These are phyloP conservation scores for Hyposoter didymator DNA, from an alignment of 2,888 invertebrate species.

Conservation along the genomic window DNA sequence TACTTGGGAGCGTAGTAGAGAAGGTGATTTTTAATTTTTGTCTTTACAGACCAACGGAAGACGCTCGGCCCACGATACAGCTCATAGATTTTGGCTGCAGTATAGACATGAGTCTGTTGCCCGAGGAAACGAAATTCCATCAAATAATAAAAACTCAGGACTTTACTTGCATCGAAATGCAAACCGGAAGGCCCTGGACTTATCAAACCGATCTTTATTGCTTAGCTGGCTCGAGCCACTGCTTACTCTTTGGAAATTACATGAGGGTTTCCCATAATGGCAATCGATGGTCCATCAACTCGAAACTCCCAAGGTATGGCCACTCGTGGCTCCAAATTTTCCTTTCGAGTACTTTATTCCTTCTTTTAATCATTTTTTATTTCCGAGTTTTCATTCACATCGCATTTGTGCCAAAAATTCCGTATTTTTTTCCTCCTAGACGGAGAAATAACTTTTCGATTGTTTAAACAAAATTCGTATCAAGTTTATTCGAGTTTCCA, in stretches of 20 bases:
- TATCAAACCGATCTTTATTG: constrained; percentile 97
- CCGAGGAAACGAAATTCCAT: constrained; percentile 91
- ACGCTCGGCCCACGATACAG: constrained; percentile 89
- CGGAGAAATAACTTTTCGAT: too few species aligned
- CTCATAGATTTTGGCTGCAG: constrained; percentile 97
- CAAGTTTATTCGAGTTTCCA: neutral
- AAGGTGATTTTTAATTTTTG: constrained; percentile 10
- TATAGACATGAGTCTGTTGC: constrained; percentile 95
- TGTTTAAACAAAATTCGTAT: too few species aligned
- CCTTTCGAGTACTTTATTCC: neutral
- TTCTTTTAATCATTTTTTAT: neutral
- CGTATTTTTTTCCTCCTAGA: too few species aligned
- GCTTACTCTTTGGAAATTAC: constrained; percentile 94
- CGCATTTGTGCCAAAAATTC: too few species aligned
- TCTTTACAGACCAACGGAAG: constrained; percentile 87
- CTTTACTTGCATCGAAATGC: constrained; percentile 96
- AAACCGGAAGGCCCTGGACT: constrained; percentile 95
- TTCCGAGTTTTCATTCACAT: too few species aligned
- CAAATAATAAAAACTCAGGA: constrained; percentile 91
- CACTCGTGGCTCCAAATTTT: neutral
- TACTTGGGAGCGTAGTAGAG: neutral
- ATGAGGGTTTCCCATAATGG: constrained; percentile 91
- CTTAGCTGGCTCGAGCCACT: constrained; percentile 94
- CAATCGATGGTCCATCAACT: constrained; percentile 89
- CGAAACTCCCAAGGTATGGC: constrained; percentile 89